Conservation (phyloP, 2,113 vertebrate species). For the Equus quagga region DNA sequence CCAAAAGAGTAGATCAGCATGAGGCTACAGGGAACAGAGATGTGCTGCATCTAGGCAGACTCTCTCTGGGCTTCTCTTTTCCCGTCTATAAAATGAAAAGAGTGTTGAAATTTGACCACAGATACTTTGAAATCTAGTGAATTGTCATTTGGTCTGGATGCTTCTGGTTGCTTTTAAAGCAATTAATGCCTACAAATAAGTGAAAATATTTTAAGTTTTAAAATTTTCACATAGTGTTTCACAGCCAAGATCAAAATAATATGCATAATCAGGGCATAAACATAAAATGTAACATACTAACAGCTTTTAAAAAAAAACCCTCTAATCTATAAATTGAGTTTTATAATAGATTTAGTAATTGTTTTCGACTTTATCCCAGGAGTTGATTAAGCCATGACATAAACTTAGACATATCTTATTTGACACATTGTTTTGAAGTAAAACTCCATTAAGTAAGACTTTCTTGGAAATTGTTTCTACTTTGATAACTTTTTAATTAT, state of each 20-base stretch:
- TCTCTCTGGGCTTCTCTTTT: neutral
- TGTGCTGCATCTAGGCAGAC: neutral
- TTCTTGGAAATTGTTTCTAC: conserved; percentile 36
- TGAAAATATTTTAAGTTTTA: conserved; percentile 1
- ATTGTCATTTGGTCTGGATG: neutral
- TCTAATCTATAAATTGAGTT: neutral
- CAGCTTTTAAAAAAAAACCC: neutral
- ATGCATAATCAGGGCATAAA: neutral
- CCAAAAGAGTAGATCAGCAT: neutral
- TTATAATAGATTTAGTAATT: neutral
- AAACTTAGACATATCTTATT: conserved; percentile 21
- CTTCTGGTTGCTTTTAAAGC: conserved; percentile 37
- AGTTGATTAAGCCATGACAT: neutral
- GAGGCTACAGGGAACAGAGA: neutral
- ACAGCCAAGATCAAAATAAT: conserved; percentile 34
- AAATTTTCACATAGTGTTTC: neutral
- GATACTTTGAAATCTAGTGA: neutral
- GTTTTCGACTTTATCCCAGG: neutral
- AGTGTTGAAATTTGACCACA: neutral
- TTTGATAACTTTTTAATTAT: neutral
- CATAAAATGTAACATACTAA: conserved; percentile 15
- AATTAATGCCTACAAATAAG: neutral
- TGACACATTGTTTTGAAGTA: neutral
- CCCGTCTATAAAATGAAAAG: neutral
- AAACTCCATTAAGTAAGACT: neutral